A percentile compares a stretch with the other conserved stretches of the same genome.
Conservation (phyloP, 1,140 invertebrate species). For the Pantala flavescens region DNA sequence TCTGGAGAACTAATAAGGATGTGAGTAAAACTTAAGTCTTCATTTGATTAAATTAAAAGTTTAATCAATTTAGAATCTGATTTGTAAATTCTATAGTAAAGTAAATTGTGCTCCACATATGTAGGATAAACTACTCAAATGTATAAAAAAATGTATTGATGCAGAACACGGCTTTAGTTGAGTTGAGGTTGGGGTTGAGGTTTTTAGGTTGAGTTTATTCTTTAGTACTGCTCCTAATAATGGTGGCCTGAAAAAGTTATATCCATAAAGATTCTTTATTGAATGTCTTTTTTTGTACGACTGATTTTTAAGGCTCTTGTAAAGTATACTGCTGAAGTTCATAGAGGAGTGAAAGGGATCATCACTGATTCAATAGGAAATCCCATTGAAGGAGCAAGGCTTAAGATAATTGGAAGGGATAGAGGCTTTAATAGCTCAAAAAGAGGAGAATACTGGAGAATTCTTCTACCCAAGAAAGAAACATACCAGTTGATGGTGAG, state of each 20-base stretch:
- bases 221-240: slow-evolving; percentile 14
- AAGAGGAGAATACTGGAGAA: slow-evolving; percentile 36
- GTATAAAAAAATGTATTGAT: too few species aligned
- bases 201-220: too few species aligned
- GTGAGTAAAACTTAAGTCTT: slow-evolving; percentile 24
- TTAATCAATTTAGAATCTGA: slow-evolving; percentile 1
- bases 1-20: slow-evolving; percentile 50
- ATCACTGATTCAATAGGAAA: slow-evolving; percentile 32
- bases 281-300: too few species aligned
- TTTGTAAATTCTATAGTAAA: neutral
- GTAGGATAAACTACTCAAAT: too few species aligned
- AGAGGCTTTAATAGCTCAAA: slow-evolving; percentile 28
- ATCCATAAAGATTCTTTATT: too few species aligned
- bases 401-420: slow-evolving; percentile 36
- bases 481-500: slow-evolving; percentile 27
- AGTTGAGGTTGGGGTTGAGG: too few species aligned
- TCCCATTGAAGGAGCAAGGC: slow-evolving; percentile 31
- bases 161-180: too few species aligned
- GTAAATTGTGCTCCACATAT: slow-evolving; percentile 14
- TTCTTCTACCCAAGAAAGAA: slow-evolving; percentile 35
- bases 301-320: slow-evolving; percentile 28
- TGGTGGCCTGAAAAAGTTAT: too few species aligned
- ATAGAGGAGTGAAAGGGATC: slow-evolving; percentile 38
- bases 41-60: slow-evolving; percentile 12
- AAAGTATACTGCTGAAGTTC: slow-evolving; percentile 30